These are phyloP conservation scores for Tichodroma muraria DNA, from an alignment of 2,113 vertebrate species.

Conservation along the genomic window DNA sequence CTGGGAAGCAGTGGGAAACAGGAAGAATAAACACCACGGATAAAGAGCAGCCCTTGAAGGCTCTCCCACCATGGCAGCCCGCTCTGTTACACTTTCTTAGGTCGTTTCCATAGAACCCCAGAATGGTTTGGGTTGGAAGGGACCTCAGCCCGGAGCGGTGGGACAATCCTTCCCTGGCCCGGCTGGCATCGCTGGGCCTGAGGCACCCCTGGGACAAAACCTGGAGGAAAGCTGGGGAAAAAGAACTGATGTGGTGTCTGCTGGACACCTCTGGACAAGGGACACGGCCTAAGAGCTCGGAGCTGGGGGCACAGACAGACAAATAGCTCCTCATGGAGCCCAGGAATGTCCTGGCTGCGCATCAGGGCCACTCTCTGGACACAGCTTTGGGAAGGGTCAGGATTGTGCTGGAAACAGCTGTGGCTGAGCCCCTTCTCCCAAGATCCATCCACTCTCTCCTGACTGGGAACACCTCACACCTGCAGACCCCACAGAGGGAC, in stretches of 20 bases:
- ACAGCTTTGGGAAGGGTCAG: rapidly evolving
- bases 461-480: neutral
- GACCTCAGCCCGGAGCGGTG: neutral
- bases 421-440: neutral
- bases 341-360: rapidly evolving
- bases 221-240: neutral
- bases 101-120: neutral
- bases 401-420: neutral
- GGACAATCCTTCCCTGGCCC: neutral
- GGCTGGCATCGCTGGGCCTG: rapidly evolving
- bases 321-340: neutral
- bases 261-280: neutral
- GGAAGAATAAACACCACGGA: rapidly evolving
- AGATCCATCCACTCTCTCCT: neutral
- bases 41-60: neutral
- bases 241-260: neutral
- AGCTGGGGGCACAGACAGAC: neutral
- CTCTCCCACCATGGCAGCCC: neutral
- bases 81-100: neutral
- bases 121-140: no score
- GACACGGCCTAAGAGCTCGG: neutral
- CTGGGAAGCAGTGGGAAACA: neutral
- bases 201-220: neutral
- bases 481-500: neutral
- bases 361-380: neutral